A percentile compares a stretch with the other conserved stretches of the same genome.
Evolutionary conservation across 2,888 invertebrate species (phyloP).

Genomic region (Catocala sponsa): DNA sequence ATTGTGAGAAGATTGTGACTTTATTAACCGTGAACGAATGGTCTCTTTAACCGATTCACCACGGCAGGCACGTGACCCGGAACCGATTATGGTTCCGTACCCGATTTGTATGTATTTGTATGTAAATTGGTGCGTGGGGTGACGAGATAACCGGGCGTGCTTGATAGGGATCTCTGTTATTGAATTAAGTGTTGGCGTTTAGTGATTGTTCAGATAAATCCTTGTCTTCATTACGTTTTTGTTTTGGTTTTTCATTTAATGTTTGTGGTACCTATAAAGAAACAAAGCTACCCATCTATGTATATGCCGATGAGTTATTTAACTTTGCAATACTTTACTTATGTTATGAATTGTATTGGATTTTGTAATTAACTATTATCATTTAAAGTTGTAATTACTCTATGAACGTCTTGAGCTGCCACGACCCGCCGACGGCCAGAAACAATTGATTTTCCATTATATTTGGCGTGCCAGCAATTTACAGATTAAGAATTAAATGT

Average conservation of each 20-base stretch:
- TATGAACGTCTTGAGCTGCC: too few species aligned
- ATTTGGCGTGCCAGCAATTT: too few species aligned
- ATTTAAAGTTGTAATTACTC: too few species aligned
- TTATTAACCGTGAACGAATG: conserved; percentile 86
- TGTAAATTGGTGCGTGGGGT: conserved; percentile 82
- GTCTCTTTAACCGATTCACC: conserved; percentile 87
- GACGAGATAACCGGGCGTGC: conserved; percentile 81
- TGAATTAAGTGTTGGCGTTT: conserved; percentile 81
- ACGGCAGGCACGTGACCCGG: conserved; percentile 89
- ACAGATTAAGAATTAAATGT: too few species aligned
- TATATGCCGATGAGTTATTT: too few species aligned
- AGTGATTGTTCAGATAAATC: conserved; percentile 64
- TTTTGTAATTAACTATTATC: too few species aligned
- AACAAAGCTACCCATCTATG: too few species aligned
- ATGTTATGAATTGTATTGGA: too few species aligned
- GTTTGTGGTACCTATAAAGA: too few species aligned
- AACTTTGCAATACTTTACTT: too few species aligned
- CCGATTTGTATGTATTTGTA: conserved; percentile 84
- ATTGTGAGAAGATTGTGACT: conserved; percentile 87
- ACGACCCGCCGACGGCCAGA: too few species aligned
- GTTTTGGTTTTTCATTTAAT: conserved; percentile 18
- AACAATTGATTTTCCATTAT: too few species aligned
- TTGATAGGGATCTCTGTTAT: conserved; percentile 82
- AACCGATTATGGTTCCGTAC: conserved; percentile 83
- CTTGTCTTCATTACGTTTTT: conserved; percentile 33